Evolutionary conservation across 2,797 vertebrate genomes (phyloP).

Genomic region (Neosilurus hyrtlii): DNA sequence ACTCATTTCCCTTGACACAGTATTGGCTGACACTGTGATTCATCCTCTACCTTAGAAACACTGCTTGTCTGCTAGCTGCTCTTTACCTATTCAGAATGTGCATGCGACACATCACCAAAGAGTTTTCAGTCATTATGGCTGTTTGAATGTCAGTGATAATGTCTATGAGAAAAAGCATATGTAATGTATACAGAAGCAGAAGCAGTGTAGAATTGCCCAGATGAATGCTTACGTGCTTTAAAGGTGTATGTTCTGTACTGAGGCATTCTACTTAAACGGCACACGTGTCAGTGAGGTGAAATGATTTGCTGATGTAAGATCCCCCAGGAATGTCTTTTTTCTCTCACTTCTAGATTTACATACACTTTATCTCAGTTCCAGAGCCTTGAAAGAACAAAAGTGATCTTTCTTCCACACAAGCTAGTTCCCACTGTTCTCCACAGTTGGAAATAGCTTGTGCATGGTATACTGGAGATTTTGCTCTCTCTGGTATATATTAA

Average conservation of each 20-base stretch:
- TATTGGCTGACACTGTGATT: constrained; percentile 33
- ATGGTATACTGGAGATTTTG: too few species aligned
- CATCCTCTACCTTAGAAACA: constrained; percentile 13
- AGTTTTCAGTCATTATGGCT: neutral
- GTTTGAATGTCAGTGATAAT: neutral
- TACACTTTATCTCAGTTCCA: neutral
- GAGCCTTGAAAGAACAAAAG: neutral
- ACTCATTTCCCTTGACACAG: constrained; percentile 28
- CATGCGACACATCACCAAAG: neutral
- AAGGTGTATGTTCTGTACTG: neutral
- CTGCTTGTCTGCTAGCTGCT: constrained; percentile 25
- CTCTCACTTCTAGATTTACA: constrained; percentile 8
- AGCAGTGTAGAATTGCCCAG: neutral
- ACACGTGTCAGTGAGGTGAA: neutral
- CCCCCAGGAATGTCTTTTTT: neutral
- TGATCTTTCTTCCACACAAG: constrained; percentile 13
- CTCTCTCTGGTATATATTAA: constrained; percentile 8
- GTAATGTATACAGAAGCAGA: neutral
- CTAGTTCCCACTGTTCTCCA: constrained; percentile 11
- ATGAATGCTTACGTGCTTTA: neutral
- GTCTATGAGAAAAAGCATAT: neutral
- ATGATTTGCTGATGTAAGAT: constrained; percentile 21
- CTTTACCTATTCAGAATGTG: constrained; percentile 7
- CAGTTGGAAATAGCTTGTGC: too few species aligned
- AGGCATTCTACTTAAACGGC: neutral